Conservation (phyloP, 2,797 vertebrate genomes). For the Sebastes iracundus region DNA sequence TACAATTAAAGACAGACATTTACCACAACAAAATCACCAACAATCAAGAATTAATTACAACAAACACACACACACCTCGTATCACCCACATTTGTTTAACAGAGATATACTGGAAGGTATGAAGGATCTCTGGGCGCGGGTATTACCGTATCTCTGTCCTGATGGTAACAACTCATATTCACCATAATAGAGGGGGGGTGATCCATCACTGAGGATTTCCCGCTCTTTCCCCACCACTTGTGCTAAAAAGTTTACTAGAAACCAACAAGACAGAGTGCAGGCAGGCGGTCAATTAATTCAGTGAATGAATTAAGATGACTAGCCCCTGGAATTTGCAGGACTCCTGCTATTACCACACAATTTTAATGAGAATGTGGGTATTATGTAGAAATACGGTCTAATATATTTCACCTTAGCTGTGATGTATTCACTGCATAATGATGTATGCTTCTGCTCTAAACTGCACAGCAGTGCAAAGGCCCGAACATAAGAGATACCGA, state of each 20-base stretch:
- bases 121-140: neutral
- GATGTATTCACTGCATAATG: neutral
- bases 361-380: neutral
- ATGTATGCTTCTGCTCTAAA: neutral
- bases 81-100: neutral
- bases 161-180: neutral
- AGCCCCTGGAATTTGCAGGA: neutral
- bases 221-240: neutral
- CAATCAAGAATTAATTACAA: neutral
- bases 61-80: neutral
- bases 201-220: neutral
- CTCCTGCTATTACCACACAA: neutral
- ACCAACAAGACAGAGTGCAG: neutral
- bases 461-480: conserved; percentile 10
- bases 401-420: neutral
- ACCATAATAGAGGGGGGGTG: neutral
- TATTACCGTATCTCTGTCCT: neutral
- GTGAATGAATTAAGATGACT: conserved; percentile 1
- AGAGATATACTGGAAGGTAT: neutral
- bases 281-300: neutral
- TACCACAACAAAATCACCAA: neutral
- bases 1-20: neutral
- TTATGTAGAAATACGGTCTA: neutral
- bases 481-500: conserved; percentile 9
- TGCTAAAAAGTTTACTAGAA: neutral